These are phyloP conservation scores for Sinocyclocheilus maitianheensis DNA, from an alignment of 2,113 vertebrate species.

Conservation along the genomic window DNA sequence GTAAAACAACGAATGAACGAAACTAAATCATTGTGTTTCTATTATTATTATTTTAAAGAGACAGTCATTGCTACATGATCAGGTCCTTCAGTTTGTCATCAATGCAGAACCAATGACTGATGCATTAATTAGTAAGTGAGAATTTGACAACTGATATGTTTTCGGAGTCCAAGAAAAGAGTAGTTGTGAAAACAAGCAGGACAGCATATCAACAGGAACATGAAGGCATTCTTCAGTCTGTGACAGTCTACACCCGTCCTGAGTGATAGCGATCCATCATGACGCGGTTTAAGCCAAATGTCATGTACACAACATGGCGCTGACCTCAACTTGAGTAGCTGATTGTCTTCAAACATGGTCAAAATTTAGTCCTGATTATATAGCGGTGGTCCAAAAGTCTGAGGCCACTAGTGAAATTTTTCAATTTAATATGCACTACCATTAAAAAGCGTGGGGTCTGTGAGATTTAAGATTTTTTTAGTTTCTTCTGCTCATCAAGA, in stretches of 20 bases:
- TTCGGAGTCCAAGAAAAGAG: not conserved
- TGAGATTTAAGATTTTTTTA: not conserved
- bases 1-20: conserved; percentile 46
- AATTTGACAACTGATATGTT: not conserved
- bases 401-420: not conserved
- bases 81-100: not conserved
- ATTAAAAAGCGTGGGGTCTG: not conserved
- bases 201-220: not conserved
- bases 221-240: not conserved
- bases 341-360: not conserved
- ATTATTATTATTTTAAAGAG: not conserved
- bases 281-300: not conserved
- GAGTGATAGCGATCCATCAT: not conserved
- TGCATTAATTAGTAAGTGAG: not conserved
- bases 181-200: not conserved
- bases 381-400: not conserved
- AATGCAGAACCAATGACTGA: not conserved
- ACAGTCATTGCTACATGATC: not conserved
- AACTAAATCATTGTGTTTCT: not conserved
- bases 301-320: not conserved
- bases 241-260: not conserved
- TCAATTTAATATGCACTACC: not conserved
- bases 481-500: not conserved
- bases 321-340: conserved; percentile 6
- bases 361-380: conserved; percentile 29